Evolutionary conservation across 2,113 vertebrate genomes (phyloP).

Genomic region (Carassius gibelio): DNA sequence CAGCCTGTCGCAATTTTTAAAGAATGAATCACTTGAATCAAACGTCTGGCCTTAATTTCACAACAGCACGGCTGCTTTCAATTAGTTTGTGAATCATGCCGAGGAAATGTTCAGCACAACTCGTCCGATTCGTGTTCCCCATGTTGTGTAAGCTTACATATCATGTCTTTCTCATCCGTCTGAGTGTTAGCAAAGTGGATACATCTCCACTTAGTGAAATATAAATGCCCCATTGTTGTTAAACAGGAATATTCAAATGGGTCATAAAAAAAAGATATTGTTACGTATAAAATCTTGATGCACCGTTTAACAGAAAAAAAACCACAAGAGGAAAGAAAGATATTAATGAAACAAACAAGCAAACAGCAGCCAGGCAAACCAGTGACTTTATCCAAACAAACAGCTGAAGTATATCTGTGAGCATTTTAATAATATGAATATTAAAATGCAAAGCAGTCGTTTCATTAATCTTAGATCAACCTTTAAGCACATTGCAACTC

Average conservation of each 20-base stretch:
- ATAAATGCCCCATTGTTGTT: slow-evolving; percentile 77
- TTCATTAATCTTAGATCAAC: slow-evolving; percentile 47
- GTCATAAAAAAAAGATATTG: slow-evolving; percentile 79
- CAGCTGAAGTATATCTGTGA: slow-evolving; percentile 33
- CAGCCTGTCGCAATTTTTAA: neutral
- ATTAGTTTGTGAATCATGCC: slow-evolving; percentile 57
- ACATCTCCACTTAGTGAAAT: slow-evolving; percentile 75
- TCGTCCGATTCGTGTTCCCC: slow-evolving; percentile 31
- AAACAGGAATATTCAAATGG: slow-evolving; percentile 77
- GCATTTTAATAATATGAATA: slow-evolving; percentile 35
- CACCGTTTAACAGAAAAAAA: slow-evolving; percentile 74
- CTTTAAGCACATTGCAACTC: neutral
- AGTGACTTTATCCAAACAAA: slow-evolving; percentile 62
- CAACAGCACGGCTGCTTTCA: slow-evolving; percentile 56
- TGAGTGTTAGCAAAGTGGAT: slow-evolving; percentile 68
- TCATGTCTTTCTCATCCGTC: slow-evolving; percentile 64
- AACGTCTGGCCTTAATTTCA: neutral
- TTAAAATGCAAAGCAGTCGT: slow-evolving; percentile 35
- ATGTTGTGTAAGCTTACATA: slow-evolving; percentile 46
- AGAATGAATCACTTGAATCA: slow-evolving; percentile 13
- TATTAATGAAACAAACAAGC: slow-evolving; percentile 80
- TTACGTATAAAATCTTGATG: slow-evolving; percentile 79
- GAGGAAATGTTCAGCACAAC: slow-evolving; percentile 59
- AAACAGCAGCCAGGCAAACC: slow-evolving; percentile 59
- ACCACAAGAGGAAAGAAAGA: slow-evolving; percentile 72